Evolutionary conservation across 2,888 invertebrate genomes (phyloP), one percentile per base, ranked within the genome.

Genomic region (Catocala fraxini): DNA sequence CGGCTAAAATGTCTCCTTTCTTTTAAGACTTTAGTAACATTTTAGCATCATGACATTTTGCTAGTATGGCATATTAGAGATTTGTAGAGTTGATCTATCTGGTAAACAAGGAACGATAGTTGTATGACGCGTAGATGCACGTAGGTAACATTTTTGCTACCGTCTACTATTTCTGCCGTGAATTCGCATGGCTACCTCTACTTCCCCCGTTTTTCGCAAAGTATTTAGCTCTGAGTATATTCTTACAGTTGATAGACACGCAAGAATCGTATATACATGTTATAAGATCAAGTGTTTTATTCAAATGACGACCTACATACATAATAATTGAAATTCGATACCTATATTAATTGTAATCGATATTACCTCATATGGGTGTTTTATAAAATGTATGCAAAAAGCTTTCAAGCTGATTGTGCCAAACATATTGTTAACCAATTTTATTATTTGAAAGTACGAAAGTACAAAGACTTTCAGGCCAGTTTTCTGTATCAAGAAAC

Each of bases 261-360:
- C 69, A 6, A 71, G 42, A 49, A n/a, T 43, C 12, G 12, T 56
- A n/a, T 53, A 45, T 7, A 51, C 25, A 51, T 60, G 54, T 43
- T 55, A 58, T 33, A 56, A 53, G 52, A 56, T 61, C 42, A 58
- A 60, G 46, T 63, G 56, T 51, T 52, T 48, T 63, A 56, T 71
- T 63, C 49, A 56, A 56, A 69, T 55, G 46, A 51, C 54, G 58
- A 56, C 58, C 58, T 58, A 54, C 10, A 49, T 62, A 39, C 45
- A 56, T 61, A 57, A 52, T 47, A 41, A 10, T 15, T 10, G 25
- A n/a, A n/a, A 39, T 46, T 51, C 10, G 6, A 25, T 25, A 55
- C 6, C 35, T 55, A 12, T 46, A 34, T 43, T 48, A n/a, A n/a
- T n/a, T 46, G 48, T 33, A 49, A 49, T 34, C 48, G n/a, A 49